Evolutionary conservation across 2,888 invertebrate species (phyloP).

Genomic region (Pseudoips prasinana): DNA sequence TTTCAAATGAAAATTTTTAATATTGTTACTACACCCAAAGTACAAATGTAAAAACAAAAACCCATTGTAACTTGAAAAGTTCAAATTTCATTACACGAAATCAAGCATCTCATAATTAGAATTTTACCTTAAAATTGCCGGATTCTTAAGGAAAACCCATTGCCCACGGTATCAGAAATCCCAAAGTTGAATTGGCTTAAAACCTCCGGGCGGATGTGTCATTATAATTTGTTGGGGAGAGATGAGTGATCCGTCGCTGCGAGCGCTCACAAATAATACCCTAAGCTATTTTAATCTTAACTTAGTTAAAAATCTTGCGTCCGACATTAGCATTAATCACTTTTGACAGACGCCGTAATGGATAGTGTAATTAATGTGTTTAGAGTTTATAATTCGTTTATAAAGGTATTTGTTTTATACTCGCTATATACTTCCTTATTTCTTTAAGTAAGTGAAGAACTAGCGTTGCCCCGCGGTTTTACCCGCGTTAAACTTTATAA

Average conservation of each 20-base stretch:
- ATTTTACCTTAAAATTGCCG: conserved; percentile 40
- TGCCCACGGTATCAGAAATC: conserved; percentile 56
- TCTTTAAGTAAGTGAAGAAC: background rate
- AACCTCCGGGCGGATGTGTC: conserved; percentile 78
- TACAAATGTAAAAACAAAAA: too few relatives aligned
- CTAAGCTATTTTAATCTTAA: conserved; percentile 82
- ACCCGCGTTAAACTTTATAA: too few relatives aligned
- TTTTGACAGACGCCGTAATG: conserved; percentile 75
- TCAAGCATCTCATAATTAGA: conserved; percentile 20
- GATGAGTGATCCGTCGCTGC: conserved; percentile 75
- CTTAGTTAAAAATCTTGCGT: conserved; percentile 81
- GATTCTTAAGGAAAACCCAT: conserved; percentile 43
- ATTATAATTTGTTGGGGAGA: conserved; percentile 78
- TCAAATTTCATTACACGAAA: too few relatives aligned
- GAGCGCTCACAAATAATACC: conserved; percentile 69
- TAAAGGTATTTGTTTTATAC: conserved; percentile 11
- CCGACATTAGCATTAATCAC: conserved; percentile 79
- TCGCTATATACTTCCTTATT: too few relatives aligned
- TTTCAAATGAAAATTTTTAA: too few relatives aligned
- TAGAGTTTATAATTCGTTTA: conserved; percentile 32
- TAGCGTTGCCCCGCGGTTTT: too few relatives aligned
- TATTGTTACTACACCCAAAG: too few relatives aligned
- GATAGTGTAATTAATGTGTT: conserved; percentile 67
- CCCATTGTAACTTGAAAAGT: too few relatives aligned
- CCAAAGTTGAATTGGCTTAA: conserved; percentile 76